Conservation (phyloP, 2,797 vertebrate genomes). For the Paguma larvata region DNA sequence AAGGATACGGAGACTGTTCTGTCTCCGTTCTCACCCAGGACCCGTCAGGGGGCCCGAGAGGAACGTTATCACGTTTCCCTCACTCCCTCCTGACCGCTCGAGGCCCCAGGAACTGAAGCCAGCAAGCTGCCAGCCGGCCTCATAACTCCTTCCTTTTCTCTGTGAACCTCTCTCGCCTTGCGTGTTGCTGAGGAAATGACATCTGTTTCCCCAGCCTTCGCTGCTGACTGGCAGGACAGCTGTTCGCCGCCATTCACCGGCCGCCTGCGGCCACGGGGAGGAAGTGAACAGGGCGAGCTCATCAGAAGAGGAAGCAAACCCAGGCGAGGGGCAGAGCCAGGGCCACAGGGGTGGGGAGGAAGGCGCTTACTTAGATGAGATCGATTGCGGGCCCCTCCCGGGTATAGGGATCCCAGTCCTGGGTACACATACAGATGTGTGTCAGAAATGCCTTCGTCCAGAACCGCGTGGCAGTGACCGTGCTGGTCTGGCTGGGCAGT, state of each 20-base stretch:
- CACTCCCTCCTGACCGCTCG: background rate
- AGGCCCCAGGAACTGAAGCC: conserved; percentile 24
- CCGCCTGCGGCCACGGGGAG: conserved; percentile 8
- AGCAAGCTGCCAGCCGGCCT: background rate
- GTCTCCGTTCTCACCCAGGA: background rate
- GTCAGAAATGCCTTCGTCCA: background rate
- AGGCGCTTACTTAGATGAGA: background rate
- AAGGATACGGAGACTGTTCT: fast-evolving
- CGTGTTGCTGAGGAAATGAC: conserved; percentile 49
- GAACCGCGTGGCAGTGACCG: background rate
- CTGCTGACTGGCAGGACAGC: background rate
- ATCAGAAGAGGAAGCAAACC: background rate
- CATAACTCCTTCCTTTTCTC: background rate
- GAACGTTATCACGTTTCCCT: fast-evolving
- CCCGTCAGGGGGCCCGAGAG: background rate
- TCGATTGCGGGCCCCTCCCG: background rate
- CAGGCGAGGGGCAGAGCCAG: background rate
- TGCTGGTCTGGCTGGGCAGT: background rate
- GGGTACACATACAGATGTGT: background rate
- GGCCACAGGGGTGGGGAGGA: fast-evolving
- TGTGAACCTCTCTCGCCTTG: background rate
- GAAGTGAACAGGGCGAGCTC: background rate
- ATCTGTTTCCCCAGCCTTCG: background rate
- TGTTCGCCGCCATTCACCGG: background rate
- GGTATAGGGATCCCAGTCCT: background rate